phyloP scores from a whole-genome alignment of 2,797 vertebrate genomes.

The Danio albolineatus region DNA sequence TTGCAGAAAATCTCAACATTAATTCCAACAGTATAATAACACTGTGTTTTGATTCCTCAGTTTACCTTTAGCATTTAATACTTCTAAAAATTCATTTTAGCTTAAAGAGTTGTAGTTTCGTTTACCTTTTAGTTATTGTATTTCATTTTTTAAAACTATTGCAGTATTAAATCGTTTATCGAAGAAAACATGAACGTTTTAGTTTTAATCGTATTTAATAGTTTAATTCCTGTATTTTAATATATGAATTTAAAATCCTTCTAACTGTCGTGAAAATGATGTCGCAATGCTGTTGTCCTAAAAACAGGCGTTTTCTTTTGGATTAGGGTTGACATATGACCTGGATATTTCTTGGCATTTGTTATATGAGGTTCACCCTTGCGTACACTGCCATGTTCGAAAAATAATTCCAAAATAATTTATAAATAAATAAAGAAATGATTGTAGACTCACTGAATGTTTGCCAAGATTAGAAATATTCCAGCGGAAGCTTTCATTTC shows the following conservation, averaged over 20 bases:
- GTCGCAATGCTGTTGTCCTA: not conserved
- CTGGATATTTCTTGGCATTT: slow-evolving; percentile 9
- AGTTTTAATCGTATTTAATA: not conserved
- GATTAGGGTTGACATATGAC: slow-evolving; percentile 2
- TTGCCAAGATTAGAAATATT: not conserved
- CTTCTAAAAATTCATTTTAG: too few relatives aligned
- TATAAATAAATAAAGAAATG: not conserved
- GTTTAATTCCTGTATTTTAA: too few relatives aligned
- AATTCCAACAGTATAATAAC: too few relatives aligned
- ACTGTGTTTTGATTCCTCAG: too few relatives aligned
- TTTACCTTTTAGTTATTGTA: not conserved
- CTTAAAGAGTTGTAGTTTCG: not conserved
- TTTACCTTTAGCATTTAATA: not conserved
- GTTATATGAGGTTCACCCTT: not conserved
- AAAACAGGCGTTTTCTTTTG: not conserved
- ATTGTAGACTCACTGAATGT: slow-evolving; percentile 39
- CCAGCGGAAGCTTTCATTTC: not conserved
- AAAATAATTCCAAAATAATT: not conserved
- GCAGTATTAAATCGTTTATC: not conserved
- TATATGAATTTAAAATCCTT: not conserved
- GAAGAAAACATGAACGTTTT: not conserved
- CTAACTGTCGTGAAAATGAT: not conserved
- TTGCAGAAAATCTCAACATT: too few relatives aligned
- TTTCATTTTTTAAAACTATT: not conserved
- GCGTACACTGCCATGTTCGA: slow-evolving; percentile 24